These are phyloP conservation scores for Gasterosteus nipponicus DNA, from an alignment of 2,113 vertebrate species.

Conservation along the genomic window DNA sequence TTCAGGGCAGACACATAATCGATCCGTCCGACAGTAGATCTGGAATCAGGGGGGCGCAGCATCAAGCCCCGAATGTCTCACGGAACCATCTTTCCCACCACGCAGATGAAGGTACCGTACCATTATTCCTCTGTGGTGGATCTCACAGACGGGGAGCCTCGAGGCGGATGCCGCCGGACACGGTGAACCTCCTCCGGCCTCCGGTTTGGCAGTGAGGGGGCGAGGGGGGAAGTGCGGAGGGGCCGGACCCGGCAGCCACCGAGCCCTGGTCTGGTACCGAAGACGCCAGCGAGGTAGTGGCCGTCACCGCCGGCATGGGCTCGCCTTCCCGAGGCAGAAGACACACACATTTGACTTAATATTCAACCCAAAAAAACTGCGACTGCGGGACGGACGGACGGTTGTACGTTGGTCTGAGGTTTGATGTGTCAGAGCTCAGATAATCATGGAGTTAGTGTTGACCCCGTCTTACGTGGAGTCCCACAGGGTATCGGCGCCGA, in stretches of 20 bases:
- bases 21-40: conserved; percentile 75
- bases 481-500: background rate
- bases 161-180: conserved; percentile 50
- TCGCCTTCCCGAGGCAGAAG: background rate
- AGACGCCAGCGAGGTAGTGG: background rate
- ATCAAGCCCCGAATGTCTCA: background rate
- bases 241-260: background rate
- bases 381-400: too few relatives aligned
- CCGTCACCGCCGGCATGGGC: background rate
- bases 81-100: background rate
- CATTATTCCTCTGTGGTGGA: conserved; percentile 61
- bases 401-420: too few relatives aligned
- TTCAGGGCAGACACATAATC: conserved; percentile 69
- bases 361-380: too few relatives aligned
- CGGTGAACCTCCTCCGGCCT: conserved; percentile 65
- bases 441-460: background rate
- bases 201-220: background rate
- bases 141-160: conserved; percentile 50
- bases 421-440: too few relatives aligned
- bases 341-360: background rate
- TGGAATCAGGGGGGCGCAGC: conserved; percentile 22
- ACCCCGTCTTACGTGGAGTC: conserved; percentile 10
- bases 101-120: conserved; percentile 25
- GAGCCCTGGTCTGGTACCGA: conserved; percentile 51
- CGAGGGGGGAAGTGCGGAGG: background rate